Conservation (phyloP, 2,113 vertebrate species). For the Opisthocomus hoazin region DNA sequence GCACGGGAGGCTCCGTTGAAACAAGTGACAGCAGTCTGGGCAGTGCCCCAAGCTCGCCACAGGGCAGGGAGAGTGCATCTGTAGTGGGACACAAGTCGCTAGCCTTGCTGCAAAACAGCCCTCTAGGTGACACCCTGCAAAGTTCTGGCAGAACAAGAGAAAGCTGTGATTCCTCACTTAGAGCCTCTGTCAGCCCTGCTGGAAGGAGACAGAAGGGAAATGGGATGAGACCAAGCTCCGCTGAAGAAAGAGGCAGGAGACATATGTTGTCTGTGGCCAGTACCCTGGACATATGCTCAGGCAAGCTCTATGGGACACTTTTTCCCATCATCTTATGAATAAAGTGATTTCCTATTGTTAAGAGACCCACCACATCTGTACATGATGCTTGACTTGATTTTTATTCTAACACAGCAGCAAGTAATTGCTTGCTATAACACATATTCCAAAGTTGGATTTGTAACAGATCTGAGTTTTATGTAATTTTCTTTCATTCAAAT, state of each 20-base stretch:
- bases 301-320: background rate
- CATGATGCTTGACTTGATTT: background rate
- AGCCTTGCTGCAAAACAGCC: background rate
- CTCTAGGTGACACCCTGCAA: rapidly evolving
- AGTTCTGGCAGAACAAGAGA: background rate
- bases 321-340: background rate
- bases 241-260: background rate
- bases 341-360: background rate
- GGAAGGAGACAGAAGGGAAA: background rate
- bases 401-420: background rate
- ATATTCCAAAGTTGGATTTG: background rate
- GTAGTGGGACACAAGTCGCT: background rate
- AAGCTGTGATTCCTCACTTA: background rate
- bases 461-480: background rate
- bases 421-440: background rate
- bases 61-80: background rate
- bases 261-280: rapidly evolving
- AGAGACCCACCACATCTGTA: background rate
- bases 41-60: rapidly evolving
- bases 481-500: background rate
- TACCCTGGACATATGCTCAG: background rate
- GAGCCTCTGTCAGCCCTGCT: rapidly evolving
- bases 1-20: rapidly evolving
- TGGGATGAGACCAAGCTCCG: background rate
- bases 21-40: rapidly evolving